A percentile compares a stretch with the other conserved stretches of the same genome.
phyloP scores from a whole-genome alignment of 2,888 invertebrate species.

The Phalera bucephala region DNA sequence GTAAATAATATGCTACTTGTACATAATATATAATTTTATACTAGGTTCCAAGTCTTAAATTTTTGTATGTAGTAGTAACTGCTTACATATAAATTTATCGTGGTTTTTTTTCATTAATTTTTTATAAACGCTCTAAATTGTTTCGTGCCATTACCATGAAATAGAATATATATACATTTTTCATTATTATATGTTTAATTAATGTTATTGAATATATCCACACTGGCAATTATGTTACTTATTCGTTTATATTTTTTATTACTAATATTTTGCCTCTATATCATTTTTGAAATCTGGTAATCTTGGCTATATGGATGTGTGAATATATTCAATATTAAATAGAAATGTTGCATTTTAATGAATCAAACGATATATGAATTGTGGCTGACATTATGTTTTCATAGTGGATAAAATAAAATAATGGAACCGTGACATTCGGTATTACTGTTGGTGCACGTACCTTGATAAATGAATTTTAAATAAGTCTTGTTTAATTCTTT shows the following conservation, averaged over 20 bases:
- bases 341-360: conserved; percentile 21
- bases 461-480: conserved; percentile 63
- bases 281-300: too few relatives aligned
- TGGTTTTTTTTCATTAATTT: conserved; percentile 27
- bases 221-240: background rate
- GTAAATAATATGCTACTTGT: conserved; percentile 58
- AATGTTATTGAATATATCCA: conserved; percentile 17
- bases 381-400: conserved; percentile 11
- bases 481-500: conserved; percentile 29
- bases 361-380: conserved; percentile 16
- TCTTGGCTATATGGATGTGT: background rate
- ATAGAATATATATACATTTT: conserved; percentile 27
- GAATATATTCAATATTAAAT: conserved; percentile 19
- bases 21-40: conserved; percentile 39
- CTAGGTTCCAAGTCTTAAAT: conserved; percentile 26
- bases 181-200: conserved; percentile 10
- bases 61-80: conserved; percentile 34
- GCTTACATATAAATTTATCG: conserved; percentile 25
- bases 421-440: conserved; percentile 4
- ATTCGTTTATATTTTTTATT: too few relatives aligned
- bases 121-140: conserved; percentile 50
- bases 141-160: conserved; percentile 60
- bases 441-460: conserved; percentile 58
- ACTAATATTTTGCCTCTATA: too few relatives aligned
- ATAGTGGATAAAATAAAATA: conserved; percentile 41